Evolutionary conservation across 2,797 vertebrate species (phyloP).

Genomic region (Botia almorhae): DNA sequence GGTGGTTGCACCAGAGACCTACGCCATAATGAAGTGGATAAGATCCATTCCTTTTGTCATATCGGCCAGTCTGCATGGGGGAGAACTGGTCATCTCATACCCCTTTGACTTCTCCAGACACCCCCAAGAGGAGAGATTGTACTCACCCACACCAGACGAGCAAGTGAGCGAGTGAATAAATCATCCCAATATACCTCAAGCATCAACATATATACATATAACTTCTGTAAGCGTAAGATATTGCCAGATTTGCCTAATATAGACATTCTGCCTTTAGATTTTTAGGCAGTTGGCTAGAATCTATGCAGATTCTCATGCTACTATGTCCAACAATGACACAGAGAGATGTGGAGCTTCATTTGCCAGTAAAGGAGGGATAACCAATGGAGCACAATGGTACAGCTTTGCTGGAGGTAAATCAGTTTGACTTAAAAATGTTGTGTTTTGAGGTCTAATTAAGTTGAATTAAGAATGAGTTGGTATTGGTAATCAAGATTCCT

Average conservation of each 20-base stretch:
- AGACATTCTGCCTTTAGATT: constrained; percentile 71
- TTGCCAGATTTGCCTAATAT: neutral
- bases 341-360: constrained; percentile 91
- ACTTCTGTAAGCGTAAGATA: neutral
- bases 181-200: neutral
- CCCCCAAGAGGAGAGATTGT: constrained; percentile 87
- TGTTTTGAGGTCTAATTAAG: neutral
- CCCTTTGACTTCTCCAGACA: constrained; percentile 94
- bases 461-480: too few species aligned
- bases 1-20: constrained; percentile 93
- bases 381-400: constrained; percentile 97
- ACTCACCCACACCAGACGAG: constrained; percentile 93
- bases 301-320: constrained; percentile 88
- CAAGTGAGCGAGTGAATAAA: constrained; percentile 78
- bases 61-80: constrained; percentile 95
- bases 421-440: neutral
- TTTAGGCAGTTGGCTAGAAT: constrained; percentile 90
- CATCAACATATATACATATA: neutral
- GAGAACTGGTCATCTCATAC: constrained; percentile 94
- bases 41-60: constrained; percentile 88
- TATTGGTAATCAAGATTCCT: too few species aligned
- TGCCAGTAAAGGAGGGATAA: constrained; percentile 85
- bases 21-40: constrained; percentile 96
- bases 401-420: constrained; percentile 93
- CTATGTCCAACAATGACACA: constrained; percentile 90